These are phyloP conservation scores for Arizona elegans DNA, from an alignment of 2,113 vertebrate genomes.

Conservation along the genomic window DNA sequence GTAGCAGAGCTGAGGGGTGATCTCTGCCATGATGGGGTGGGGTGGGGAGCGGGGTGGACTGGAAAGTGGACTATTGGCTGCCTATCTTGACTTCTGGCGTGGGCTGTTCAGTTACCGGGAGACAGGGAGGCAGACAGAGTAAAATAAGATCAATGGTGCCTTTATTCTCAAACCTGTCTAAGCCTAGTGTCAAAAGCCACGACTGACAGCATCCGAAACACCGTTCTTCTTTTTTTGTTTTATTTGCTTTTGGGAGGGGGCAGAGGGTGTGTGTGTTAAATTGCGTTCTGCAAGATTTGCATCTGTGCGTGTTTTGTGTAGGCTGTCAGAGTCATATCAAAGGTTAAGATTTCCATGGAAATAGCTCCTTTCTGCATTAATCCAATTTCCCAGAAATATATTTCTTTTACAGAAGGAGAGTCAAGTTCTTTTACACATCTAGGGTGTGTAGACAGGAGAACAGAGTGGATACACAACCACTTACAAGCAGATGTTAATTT, in stretches of 20 bases:
- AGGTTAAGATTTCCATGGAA: constrained; percentile 61
- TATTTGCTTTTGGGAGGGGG: not conserved
- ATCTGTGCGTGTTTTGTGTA: constrained; percentile 44
- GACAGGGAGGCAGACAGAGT: not conserved
- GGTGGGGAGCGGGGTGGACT: not conserved
- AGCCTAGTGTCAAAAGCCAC: constrained; percentile 39
- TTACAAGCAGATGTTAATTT: not conserved
- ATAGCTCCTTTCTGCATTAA: constrained; percentile 57
- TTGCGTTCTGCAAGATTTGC: constrained; percentile 49
- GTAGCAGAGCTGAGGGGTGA: not conserved
- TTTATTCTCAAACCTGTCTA: constrained; percentile 25
- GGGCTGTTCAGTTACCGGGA: not conserved
- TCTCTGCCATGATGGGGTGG: not conserved
- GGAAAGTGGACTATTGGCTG: not conserved
- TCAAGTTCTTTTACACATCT: constrained; percentile 42
- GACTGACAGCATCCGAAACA: constrained; percentile 25
- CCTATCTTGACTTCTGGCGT: not conserved
- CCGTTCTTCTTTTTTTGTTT: constrained; percentile 30
- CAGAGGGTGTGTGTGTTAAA: not conserved
- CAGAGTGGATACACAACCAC: constrained; percentile 16
- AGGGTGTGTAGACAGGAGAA: constrained; percentile 9
- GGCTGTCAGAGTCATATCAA: constrained; percentile 61
- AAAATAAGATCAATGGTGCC: not conserved
- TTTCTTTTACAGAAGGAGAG: constrained; percentile 36
- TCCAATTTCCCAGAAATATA: constrained; percentile 53